Evolutionary conservation across 2,797 vertebrate genomes (phyloP).

Genomic region (Chromis chromis): DNA sequence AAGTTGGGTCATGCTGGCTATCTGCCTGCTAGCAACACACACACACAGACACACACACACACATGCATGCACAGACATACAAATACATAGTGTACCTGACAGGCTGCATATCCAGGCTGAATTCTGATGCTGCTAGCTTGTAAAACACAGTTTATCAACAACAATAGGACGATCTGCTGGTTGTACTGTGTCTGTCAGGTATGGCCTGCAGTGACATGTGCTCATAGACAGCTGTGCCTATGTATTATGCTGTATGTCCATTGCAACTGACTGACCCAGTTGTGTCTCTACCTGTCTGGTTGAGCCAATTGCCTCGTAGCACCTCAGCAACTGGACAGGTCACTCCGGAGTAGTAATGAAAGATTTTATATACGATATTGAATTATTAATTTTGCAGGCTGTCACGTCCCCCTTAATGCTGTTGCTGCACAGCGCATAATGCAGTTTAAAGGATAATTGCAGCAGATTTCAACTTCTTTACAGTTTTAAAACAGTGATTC

Average conservation of each 20-base stretch:
- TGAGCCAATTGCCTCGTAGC: constrained; percentile 13
- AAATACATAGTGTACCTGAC: constrained; percentile 51
- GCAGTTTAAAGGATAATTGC: not conserved
- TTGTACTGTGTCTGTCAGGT: constrained; percentile 51
- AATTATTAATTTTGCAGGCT: not conserved
- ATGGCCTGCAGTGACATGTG: constrained; percentile 27
- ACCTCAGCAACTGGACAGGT: constrained; percentile 14
- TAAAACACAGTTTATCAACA: constrained; percentile 57
- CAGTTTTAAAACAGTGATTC: too few species aligned
- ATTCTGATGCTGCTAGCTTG: constrained; percentile 50
- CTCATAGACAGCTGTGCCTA: constrained; percentile 56
- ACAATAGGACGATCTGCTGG: constrained; percentile 45
- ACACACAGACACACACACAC: constrained; percentile 3
- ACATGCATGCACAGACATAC: constrained; percentile 21
- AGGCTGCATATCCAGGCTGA: constrained; percentile 50
- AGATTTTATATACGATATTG: not conserved
- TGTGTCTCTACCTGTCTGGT: constrained; percentile 58
- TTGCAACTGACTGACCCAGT: constrained; percentile 57
- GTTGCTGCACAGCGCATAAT: not conserved
- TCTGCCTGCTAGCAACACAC: constrained; percentile 65
- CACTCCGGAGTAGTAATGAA: not conserved
- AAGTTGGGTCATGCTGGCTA: constrained; percentile 72
- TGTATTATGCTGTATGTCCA: constrained; percentile 42
- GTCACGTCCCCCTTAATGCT: not conserved
- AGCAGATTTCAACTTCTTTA: not conserved